Base-by-base conservation (phyloP, 2,888 invertebrate genomes). In the Ophonus ardosiacus region DNA sequence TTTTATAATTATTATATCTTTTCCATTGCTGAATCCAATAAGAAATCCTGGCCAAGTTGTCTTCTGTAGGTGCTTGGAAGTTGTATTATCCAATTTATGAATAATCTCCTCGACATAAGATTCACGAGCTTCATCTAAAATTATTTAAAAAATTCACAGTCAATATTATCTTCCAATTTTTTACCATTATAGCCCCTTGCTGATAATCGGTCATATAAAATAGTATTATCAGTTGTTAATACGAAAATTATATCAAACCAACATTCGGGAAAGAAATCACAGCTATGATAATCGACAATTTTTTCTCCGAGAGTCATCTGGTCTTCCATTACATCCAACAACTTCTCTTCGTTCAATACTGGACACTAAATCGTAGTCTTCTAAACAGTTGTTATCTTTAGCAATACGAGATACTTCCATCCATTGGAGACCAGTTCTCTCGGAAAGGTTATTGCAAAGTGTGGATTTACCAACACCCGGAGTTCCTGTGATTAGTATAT, bases 241-340 rank as follows among this genome's bases (percentile, higher is more conserved):
- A 99, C 98, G 92, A 98, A 98, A 0, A 99, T 97, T 40, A 95
- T 96, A 90, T 99, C 97, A 92, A 99, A 99, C 98, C 98, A 99
- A 85, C 98, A 93, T 91, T 99, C 97, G 0, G 99, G 99, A 92
- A 96, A 99, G 90, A 99, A 97, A 84, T 99, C 99, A 90, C 97
- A 97, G 51, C 98, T 96, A 90, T 99, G 99, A 91, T 99, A 99
- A 90, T 99, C 99, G 0, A 99, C 96, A 87, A 99, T 94, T 89
- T 97, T 96, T 13, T 98, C 98, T 21, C 99, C 99, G 88, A 94
- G 93, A 10, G 92, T 90, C 95, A 98, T 96, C 88, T 94, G 92
- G 13, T 95, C 95, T 91, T 98, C 98, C 92, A 99, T 93, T 87
- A 96, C 94, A 90, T 98, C 98, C 86, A 99, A 90, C 18, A 98